Conservation (phyloP, 2,113 vertebrate genomes). For the Tachysurus fulvidraco region DNA sequence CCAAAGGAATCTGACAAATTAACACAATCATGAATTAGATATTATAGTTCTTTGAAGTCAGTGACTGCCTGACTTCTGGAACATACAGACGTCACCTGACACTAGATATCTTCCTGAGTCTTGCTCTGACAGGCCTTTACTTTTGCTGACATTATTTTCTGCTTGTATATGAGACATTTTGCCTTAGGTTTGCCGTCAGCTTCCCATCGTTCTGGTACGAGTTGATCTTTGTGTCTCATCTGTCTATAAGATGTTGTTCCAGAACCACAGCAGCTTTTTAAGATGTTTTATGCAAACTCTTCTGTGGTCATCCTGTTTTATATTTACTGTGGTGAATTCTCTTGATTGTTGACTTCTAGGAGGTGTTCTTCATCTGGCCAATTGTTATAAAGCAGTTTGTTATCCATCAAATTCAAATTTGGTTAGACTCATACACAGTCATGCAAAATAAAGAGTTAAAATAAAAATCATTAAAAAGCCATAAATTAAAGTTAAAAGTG, state of each 20-base stretch:
- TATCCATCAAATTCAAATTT: no score
- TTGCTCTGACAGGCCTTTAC: no score
- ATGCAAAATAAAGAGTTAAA: no score
- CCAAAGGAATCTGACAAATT: neutral
- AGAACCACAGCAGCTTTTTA: neutral
- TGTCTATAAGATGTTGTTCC: neutral
- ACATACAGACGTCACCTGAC: neutral
- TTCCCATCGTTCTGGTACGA: neutral
- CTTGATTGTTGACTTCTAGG: neutral
- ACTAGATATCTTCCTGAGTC: neutral
- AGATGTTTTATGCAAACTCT: neutral
- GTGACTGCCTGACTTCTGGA: neutral
- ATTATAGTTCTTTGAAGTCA: no score
- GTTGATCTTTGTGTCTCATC: neutral
- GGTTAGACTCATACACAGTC: no score
- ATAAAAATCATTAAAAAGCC: no score
- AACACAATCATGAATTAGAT: no score
- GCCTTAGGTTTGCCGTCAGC: neutral
- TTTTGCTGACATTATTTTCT: neutral
- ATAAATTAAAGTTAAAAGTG: no score
- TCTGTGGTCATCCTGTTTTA: neutral
- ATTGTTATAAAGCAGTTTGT: no score
- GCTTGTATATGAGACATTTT: neutral
- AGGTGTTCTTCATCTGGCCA: neutral
- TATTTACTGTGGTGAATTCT: neutral